Evolutionary conservation across 2,888 invertebrate genomes (phyloP).

Genomic region (Alviniconcha strummeri): DNA sequence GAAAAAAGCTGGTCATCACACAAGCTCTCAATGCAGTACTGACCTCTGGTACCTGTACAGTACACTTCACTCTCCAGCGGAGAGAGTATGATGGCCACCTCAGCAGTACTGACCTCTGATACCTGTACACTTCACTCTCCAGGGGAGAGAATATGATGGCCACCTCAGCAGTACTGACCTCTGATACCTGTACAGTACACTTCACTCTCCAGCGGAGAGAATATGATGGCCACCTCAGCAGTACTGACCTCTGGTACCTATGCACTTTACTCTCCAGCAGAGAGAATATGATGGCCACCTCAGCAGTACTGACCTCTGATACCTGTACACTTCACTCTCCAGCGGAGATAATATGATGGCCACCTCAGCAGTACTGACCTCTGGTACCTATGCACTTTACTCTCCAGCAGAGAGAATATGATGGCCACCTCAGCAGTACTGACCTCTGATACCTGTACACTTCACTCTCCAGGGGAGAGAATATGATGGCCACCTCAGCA

Average conservation of each 20-base stretch:
- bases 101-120: slow-evolving; percentile 38
- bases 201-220: too few species aligned
- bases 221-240: too few species aligned
- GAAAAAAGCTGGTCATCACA: too few species aligned
- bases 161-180: slow-evolving; percentile 43
- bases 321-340: slow-evolving; percentile 31
- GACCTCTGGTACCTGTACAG: too few species aligned
- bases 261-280: too few species aligned
- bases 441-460: too few species aligned
- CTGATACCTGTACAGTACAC: too few species aligned
- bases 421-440: slow-evolving; percentile 48
- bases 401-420: slow-evolving; percentile 46
- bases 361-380: slow-evolving; percentile 43
- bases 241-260: too few species aligned
- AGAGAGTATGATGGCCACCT: slow-evolving; percentile 48
- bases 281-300: too few species aligned
- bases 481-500: too few species aligned
- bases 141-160: slow-evolving; percentile 49
- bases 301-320: neutral
- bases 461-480: too few species aligned
- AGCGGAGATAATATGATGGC: slow-evolving; percentile 49
- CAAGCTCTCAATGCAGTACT: too few species aligned
- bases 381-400: slow-evolving; percentile 27
- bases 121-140: slow-evolving; percentile 31
- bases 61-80: slow-evolving; percentile 40